These are phyloP conservation scores for Hirundo rustica DNA, from an alignment of 2,797 vertebrate species.

Conservation along the genomic window DNA sequence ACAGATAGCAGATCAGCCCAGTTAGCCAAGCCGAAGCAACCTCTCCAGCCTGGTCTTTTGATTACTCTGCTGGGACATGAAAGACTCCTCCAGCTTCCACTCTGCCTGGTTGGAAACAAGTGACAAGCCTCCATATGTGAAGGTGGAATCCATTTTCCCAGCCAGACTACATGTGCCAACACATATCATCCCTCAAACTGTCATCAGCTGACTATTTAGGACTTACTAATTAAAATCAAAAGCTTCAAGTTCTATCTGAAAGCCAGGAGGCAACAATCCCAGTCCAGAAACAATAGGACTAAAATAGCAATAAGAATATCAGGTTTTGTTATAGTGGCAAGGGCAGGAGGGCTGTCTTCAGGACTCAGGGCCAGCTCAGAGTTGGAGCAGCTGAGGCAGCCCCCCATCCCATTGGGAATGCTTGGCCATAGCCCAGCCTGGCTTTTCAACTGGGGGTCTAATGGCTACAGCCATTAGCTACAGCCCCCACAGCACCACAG, in stretches of 20 bases:
- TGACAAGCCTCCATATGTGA: neutral
- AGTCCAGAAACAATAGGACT: neutral
- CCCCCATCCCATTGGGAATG: neutral
- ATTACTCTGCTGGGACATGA: neutral
- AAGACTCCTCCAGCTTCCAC: neutral
- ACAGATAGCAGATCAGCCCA: neutral
- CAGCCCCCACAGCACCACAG: accelerated
- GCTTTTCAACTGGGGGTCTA: neutral
- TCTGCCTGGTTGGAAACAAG: neutral
- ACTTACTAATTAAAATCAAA: neutral
- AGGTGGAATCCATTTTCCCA: neutral
- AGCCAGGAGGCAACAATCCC: neutral
- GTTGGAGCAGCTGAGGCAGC: accelerated
- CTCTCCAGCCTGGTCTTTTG: neutral
- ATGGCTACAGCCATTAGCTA: neutral
- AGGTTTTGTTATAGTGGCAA: neutral
- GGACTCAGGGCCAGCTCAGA: neutral
- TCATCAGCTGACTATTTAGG: neutral
- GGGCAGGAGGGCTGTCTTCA: neutral
- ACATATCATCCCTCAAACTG: neutral
- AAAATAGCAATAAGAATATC: neutral
- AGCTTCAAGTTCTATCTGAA: neutral
- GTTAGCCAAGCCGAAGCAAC: neutral
- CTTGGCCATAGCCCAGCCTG: neutral
- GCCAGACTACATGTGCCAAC: neutral